These are phyloP conservation scores for Spodoptera exigua DNA, from an alignment of 2,888 invertebrate species.

Conservation along the genomic window DNA sequence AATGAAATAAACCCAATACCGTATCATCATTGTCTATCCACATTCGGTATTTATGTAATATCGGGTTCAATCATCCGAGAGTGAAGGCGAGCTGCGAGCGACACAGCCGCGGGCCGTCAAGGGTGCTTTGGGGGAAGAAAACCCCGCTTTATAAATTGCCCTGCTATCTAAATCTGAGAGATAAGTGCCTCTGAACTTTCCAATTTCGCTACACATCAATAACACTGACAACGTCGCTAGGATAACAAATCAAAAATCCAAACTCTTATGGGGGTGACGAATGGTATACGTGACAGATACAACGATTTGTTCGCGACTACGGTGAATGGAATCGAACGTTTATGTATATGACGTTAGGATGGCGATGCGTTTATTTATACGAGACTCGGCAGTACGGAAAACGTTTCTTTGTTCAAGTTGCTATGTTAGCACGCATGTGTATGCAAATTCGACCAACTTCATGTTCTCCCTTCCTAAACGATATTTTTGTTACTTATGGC, in stretches of 20 bases:
- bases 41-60: conserved; percentile 60
- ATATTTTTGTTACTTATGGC: background rate
- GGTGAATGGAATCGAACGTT: conserved; percentile 47
- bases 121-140: conserved; percentile 82
- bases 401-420: conserved; percentile 16
- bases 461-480: background rate
- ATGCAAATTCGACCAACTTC: conserved; percentile 14
- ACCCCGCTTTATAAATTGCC: conserved; percentile 87
- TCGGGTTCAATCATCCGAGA: conserved; percentile 58
- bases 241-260: conserved; percentile 86
- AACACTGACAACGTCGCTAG: conserved; percentile 83
- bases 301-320: conserved; percentile 44
- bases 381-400: background rate
- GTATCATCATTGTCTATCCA: conserved; percentile 55
- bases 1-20: conserved; percentile 55
- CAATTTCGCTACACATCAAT: conserved; percentile 89
- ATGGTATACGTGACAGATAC: conserved; percentile 59
- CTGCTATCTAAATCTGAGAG: conserved; percentile 88
- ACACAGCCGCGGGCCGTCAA: conserved; percentile 68
- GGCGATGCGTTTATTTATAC: conserved; percentile 29
- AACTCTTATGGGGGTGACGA: conserved; percentile 73
- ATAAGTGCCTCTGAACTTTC: conserved; percentile 88
- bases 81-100: conserved; percentile 60
- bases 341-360: conserved; percentile 23
- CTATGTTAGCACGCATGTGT: conserved; percentile 11